Base-by-base conservation (phyloP, 2,113 vertebrate species). In the Sceloporus tristichus region DNA sequence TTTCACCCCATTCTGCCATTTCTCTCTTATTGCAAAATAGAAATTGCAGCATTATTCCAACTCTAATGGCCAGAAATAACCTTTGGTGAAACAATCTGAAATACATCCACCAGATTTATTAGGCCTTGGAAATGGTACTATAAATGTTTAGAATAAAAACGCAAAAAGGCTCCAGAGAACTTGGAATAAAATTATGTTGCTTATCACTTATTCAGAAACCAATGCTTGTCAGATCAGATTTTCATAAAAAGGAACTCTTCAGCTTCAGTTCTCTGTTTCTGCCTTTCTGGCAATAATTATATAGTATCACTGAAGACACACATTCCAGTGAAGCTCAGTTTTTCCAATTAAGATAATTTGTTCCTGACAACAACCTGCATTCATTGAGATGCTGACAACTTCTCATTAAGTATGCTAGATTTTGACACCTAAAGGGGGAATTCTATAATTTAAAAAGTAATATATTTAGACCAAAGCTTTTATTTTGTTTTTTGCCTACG, bases 21-120 rank as follows among this genome's bases (percentile, higher is more conserved):
- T 54, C 42, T 23, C 19, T 16, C 14, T n/a, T 42, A 77, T 59
- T 66, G 34, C 27, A 77, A 85, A 85, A 85, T 38, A 48, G 14
- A 80, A 87, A 21, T 40, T 5, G 13, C 70, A 1, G 0, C 3
- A 82, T n/a, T 38, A 66, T 68, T 21, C 25, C 53, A 82, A 83
- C 0, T 0, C 0, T 42, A 38, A 71, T 23, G 27, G 71, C 68
- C 54, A 29, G 25, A 34, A 62, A 68, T 65, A 48, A 18, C 9
- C 42, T 7, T 34, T 56, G 25, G 9, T 38, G 6, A 29, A 70
- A 77, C 0, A 0, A 62, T 48, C 23, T 9, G 38, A 81, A 65
- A 62, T 21, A 65, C 27, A 42, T 25, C n/a, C n/a, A 9, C 13
- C 62, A 80, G 40, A 84, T 85, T 92, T 84, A 86, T 66, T 76